phyloP scores from a whole-genome alignment of 2,888 invertebrate species.

The Erebia ligea region DNA sequence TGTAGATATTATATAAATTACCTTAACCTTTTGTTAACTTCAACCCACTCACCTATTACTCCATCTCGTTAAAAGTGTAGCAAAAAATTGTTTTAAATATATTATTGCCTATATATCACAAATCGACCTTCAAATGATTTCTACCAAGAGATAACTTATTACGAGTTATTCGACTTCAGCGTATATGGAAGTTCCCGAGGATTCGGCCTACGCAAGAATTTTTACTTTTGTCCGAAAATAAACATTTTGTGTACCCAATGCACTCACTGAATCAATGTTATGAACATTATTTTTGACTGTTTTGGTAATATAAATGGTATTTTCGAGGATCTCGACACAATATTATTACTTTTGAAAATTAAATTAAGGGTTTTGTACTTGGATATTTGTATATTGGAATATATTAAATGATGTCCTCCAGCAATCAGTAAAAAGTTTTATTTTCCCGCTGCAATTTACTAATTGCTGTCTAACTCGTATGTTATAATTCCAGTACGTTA shows the following conservation, averaged over 20 bases:
- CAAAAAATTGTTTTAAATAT: conserved; percentile 22
- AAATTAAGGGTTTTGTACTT: conserved; percentile 23
- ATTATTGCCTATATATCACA: conserved; percentile 22
- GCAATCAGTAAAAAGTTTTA: too few relatives aligned
- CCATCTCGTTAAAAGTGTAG: conserved; percentile 12
- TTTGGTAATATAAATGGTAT: conserved; percentile 28
- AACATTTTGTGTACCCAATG: conserved; percentile 24
- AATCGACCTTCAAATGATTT: conserved; percentile 31
- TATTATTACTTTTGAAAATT: conserved; percentile 23
- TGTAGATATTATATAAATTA: not conserved
- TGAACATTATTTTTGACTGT: conserved; percentile 28
- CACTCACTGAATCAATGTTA: conserved; percentile 32
- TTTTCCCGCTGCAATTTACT: too few relatives aligned
- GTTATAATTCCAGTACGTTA: too few relatives aligned
- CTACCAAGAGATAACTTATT: conserved; percentile 34
- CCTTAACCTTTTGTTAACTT: not conserved
- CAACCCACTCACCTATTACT: conserved; percentile 17
- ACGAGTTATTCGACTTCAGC: conserved; percentile 32
- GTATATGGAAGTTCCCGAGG: conserved; percentile 35
- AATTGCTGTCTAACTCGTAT: too few relatives aligned
- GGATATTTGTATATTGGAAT: too few relatives aligned
- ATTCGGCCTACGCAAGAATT: conserved; percentile 37
- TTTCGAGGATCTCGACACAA: conserved; percentile 17
- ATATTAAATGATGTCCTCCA: too few relatives aligned
- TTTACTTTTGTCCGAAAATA: conserved; percentile 29